A percentile compares a stretch with the other conserved stretches of the same genome.
Conservation (phyloP, 2,797 vertebrate genomes). For the Sebastes reedi region DNA sequence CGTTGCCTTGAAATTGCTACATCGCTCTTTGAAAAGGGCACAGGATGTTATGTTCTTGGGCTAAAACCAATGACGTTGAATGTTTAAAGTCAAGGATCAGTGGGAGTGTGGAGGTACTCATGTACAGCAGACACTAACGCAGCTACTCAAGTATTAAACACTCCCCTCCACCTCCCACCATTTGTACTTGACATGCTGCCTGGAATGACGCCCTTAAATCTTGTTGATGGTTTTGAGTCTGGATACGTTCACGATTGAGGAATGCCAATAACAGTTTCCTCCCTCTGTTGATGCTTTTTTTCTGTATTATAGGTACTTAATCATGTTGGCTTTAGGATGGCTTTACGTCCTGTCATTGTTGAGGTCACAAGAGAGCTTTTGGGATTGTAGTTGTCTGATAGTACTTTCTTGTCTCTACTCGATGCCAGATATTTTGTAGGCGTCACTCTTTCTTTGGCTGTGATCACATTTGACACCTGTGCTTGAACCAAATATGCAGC, state of each 20-base stretch:
- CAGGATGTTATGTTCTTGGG: slow-evolving; percentile 34
- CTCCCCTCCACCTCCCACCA: slow-evolving; percentile 29
- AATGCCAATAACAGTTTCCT: neutral
- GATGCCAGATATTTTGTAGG: neutral
- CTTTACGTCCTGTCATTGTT: neutral
- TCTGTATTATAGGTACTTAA: neutral
- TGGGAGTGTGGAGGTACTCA: slow-evolving; percentile 36
- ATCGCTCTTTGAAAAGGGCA: slow-evolving; percentile 19
- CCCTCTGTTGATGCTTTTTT: neutral
- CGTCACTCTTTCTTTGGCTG: neutral
- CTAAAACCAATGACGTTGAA: slow-evolving; percentile 10
- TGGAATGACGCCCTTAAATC: slow-evolving; percentile 35
- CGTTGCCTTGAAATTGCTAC: slow-evolving; percentile 30
- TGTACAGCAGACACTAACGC: slow-evolving; percentile 29
- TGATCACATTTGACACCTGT: neutral
- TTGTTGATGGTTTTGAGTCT: slow-evolving; percentile 9
- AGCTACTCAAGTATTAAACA: slow-evolving; percentile 31
- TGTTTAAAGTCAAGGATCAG: slow-evolving; percentile 50
- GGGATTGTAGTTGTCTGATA: neutral
- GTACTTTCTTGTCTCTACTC: neutral
- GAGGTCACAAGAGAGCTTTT: neutral
- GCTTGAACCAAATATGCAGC: neutral
- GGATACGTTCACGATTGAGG: neutral
- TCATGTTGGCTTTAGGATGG: neutral
- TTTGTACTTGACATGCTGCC: slow-evolving; percentile 23